Evolutionary conservation across 2,888 invertebrate species (phyloP).

Genomic region (Corythucha ciliata): DNA sequence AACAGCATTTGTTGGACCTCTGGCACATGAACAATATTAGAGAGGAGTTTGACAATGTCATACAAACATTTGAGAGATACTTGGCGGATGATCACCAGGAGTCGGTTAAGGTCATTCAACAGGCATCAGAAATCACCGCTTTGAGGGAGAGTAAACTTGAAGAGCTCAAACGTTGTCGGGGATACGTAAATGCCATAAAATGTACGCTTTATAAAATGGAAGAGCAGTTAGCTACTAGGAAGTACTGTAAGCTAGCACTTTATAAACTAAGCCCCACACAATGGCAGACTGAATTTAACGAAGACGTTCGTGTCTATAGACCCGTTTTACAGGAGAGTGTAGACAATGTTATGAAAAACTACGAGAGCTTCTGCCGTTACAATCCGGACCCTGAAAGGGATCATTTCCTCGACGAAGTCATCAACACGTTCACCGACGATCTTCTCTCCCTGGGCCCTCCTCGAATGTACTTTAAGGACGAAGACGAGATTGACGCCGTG

Average conservation of each 20-base stretch:
- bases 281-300: slow-evolving; percentile 18
- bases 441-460: slow-evolving; percentile 24
- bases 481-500: slow-evolving; percentile 27
- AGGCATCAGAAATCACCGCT: slow-evolving; percentile 8
- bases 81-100: slow-evolving; percentile 12
- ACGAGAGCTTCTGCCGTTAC: slow-evolving; percentile 19
- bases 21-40: slow-evolving; percentile 16
- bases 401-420: slow-evolving; percentile 20
- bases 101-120: slow-evolving; percentile 14
- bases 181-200: slow-evolving; percentile 15
- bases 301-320: slow-evolving; percentile 17
- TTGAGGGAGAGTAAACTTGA: slow-evolving; percentile 11
- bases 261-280: slow-evolving; percentile 20
- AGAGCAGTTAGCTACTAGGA: slow-evolving; percentile 14
- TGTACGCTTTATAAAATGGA: slow-evolving; percentile 18
- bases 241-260: slow-evolving; percentile 20
- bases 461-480: slow-evolving; percentile 27
- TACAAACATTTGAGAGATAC: slow-evolving; percentile 7
- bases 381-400: slow-evolving; percentile 18
- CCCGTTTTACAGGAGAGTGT: slow-evolving; percentile 6
- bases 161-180: slow-evolving; percentile 11
- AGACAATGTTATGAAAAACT: slow-evolving; percentile 15
- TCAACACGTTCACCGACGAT: slow-evolving; percentile 22
- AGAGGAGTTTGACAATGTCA: slow-evolving; percentile 16
- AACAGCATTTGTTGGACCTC: slow-evolving; percentile 15